phyloP scores from a whole-genome alignment of 2,888 invertebrate genomes.

The Tuberolachnus salignus region DNA sequence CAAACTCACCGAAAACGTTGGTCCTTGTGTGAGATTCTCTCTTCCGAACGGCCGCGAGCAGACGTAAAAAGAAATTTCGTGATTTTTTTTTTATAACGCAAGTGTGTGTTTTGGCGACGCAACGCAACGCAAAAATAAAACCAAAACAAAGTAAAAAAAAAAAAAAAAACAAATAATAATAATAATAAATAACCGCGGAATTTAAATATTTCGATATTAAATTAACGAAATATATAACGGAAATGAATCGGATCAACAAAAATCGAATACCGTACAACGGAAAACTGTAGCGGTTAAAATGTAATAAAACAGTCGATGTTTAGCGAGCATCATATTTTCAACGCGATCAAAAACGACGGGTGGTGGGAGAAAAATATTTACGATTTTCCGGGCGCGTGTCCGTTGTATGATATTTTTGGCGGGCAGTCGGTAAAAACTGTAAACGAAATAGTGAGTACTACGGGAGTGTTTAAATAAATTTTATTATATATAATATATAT shows the following conservation, averaged over 20 bases:
- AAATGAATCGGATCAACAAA: constrained; percentile 38
- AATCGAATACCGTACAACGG: constrained; percentile 52
- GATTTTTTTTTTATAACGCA: too few relatives aligned
- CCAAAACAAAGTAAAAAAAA: not conserved
- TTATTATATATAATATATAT: too few relatives aligned
- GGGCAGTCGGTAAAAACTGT: not conserved
- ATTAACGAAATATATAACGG: not conserved
- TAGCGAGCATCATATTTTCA: constrained; percentile 31
- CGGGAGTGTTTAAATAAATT: too few relatives aligned
- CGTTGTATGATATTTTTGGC: constrained; percentile 1
- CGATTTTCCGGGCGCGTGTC: not conserved
- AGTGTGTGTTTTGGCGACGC: constrained; percentile 3
- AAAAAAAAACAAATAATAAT: constrained; percentile 22
- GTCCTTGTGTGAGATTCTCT: not conserved
- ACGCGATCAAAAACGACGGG: not conserved
- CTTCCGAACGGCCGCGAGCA: not conserved
- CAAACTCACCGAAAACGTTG: constrained; percentile 16
- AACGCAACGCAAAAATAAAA: constrained; percentile 1
- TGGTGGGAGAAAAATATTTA: too few relatives aligned
- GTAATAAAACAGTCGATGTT: constrained; percentile 37
- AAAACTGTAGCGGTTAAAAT: constrained; percentile 30
- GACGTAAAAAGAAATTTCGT: constrained; percentile 1
- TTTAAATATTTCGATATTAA: constrained; percentile 14
- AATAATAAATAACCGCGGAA: constrained; percentile 8
- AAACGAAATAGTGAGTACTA: too few relatives aligned